Conservation (phyloP, 2,888 invertebrate genomes). For the Trachelus stipa region DNA sequence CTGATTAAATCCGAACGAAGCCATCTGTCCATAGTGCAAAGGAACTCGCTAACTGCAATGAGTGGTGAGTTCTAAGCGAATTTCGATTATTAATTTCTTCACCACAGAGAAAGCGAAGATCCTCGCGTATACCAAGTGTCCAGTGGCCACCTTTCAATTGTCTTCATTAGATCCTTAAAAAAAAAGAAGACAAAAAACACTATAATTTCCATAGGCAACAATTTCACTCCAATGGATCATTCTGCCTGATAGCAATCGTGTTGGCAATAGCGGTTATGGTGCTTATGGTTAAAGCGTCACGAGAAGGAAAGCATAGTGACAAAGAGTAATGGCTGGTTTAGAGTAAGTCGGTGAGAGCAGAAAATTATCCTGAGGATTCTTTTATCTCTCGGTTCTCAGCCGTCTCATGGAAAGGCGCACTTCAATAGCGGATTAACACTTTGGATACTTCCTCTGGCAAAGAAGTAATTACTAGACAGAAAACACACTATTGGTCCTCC, state of each 20-base stretch:
- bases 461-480: not conserved
- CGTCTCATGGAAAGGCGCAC: not conserved
- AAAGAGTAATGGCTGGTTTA: slow-evolving; percentile 34
- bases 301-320: slow-evolving; percentile 26
- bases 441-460: not conserved
- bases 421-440: not conserved
- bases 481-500: not conserved
- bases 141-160: not conserved
- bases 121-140: not conserved
- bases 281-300: slow-evolving; percentile 5
- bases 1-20: not conserved
- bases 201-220: not conserved
- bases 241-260: not conserved
- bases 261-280: not conserved
- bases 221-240: not conserved
- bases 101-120: not conserved
- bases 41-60: not conserved
- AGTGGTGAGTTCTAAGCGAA: not conserved
- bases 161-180: not conserved
- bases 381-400: slow-evolving; percentile 1
- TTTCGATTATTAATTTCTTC: not conserved
- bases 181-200: not conserved
- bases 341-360: slow-evolving; percentile 18
- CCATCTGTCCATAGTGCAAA: not conserved
- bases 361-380: not conserved